Conservation (phyloP, 2,888 invertebrate genomes). For the Acanthacorydalis orientalis region DNA sequence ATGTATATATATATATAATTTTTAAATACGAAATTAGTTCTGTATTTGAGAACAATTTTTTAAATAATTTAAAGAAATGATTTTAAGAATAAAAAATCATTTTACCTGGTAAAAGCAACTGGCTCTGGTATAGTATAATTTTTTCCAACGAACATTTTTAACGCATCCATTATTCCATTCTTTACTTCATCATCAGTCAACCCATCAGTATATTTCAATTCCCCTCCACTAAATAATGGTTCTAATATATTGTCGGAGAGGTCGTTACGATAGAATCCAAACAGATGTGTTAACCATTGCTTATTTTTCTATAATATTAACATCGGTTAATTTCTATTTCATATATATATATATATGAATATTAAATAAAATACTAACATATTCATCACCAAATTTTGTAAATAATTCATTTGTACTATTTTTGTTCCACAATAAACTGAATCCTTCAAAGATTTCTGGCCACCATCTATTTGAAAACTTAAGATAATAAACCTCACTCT, state of each 20-base stretch:
- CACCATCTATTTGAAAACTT: conserved; percentile 48
- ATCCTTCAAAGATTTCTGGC: conserved; percentile 29
- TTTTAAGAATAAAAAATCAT: conserved; percentile 3
- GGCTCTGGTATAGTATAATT: conserved; percentile 32
- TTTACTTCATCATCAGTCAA: conserved; percentile 34
- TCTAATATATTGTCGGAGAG: conserved; percentile 44
- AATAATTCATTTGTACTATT: conserved; percentile 22
- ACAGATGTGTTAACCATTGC: conserved; percentile 46
- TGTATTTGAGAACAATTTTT: no score
- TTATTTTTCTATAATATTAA: conserved; percentile 16
- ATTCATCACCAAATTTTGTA: not conserved
- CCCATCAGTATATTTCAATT: conserved; percentile 42
- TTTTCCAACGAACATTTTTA: conserved; percentile 35
- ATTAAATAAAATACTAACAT: not conserved
- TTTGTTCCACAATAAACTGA: conserved; percentile 39
- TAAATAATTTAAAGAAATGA: no score
- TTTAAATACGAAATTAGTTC: no score
- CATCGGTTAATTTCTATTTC: not conserved
- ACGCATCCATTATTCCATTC: conserved; percentile 29
- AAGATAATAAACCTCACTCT: conserved; percentile 48
- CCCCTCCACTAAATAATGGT: conserved; percentile 51
- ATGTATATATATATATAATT: no score
- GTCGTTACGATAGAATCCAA: conserved; percentile 48
- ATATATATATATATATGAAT: not conserved
- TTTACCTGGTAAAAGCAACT: conserved; percentile 18